Evolutionary conservation across 2,888 invertebrate genomes (phyloP), one percentile per base, ranked within the genome.

Genomic region (Laothoe populi): DNA sequence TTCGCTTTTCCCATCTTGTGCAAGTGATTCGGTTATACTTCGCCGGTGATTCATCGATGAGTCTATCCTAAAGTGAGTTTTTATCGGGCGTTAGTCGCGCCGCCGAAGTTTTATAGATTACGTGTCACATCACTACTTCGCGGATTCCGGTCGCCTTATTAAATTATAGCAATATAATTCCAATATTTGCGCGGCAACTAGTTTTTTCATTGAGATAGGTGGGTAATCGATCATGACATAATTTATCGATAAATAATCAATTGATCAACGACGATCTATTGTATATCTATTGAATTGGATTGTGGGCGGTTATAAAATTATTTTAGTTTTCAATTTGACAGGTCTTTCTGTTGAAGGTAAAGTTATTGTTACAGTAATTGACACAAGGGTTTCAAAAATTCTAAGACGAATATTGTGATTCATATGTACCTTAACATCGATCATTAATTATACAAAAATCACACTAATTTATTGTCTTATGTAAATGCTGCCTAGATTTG

Each of bases 11-110:
- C 73, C 74, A 81, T 86, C 87, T 90, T 88, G 87, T 87, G 87
- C 82, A 90, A 90, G 88, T 86, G 83, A 89, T 88, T 89, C 85
- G 86, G 83, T 83, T 81, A 84, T 86, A 83, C 74, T 76, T 80
- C 78, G 72, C 66, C 70, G 84, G 82, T 92, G 92, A 92, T 79
- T 92, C 92, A 92, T 84, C 92, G 92, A 90, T 91, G 92, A 92
- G 91, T 92, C 90, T 92, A 90, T 89, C 85, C 83, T 82, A 83
- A 87, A 82, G 77, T 81, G 77, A 88, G 77, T 88, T 91, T 90
- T 91, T 90, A 91, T 89, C 88, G 90, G 77, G 70, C 83, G 75
- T 78, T 78, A 78, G 78, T 81, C 82, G 79, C 77, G 74, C 71
- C 73, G 69, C 70, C 71, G 66, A 70, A 64, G 69, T 70, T 64